Conservation (phyloP, 2,888 invertebrate species). For the Aphidius colemani region DNA sequence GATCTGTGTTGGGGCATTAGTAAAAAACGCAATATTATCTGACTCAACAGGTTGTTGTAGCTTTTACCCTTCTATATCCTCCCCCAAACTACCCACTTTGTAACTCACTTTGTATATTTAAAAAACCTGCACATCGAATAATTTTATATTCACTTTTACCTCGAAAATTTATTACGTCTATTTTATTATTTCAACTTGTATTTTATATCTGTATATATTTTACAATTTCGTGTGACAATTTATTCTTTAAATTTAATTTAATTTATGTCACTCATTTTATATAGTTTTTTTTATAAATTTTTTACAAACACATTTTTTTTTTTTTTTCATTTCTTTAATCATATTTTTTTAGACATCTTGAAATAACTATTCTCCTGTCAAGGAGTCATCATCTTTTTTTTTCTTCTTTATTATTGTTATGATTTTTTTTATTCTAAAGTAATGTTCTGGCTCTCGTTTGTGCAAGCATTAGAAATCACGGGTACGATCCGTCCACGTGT, state of each 20-base stretch:
- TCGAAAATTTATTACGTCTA: too few species aligned
- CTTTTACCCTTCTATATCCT: conserved; percentile 34
- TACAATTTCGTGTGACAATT: not conserved
- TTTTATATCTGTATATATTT: not conserved
- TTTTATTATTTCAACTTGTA: too few species aligned
- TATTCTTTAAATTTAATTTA: not conserved
- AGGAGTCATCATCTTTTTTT: conserved; percentile 19
- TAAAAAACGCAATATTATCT: conserved; percentile 59
- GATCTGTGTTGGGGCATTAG: conserved; percentile 45
- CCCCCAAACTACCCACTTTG: conserved; percentile 40
- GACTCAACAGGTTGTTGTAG: conserved; percentile 56
- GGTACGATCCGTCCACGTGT: conserved; percentile 10
- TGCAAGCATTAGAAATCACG: conserved; percentile 23
- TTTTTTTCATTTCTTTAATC: conserved; percentile 19
- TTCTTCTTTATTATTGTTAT: not conserved
- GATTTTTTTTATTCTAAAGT: too few species aligned
- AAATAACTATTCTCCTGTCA: conserved; percentile 11
- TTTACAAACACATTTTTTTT: conserved; percentile 26
- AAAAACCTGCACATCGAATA: not conserved
- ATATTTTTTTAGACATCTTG: conserved; percentile 9
- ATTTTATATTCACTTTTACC: not conserved
- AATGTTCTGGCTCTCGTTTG: conserved; percentile 4
- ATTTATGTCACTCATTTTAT: not conserved
- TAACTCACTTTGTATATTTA: not conserved
- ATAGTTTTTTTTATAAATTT: not conserved